Evolutionary conservation across 2,113 vertebrate genomes (phyloP), one percentile per base, ranked within the genome.

Genomic region (Varanus salvator): DNA sequence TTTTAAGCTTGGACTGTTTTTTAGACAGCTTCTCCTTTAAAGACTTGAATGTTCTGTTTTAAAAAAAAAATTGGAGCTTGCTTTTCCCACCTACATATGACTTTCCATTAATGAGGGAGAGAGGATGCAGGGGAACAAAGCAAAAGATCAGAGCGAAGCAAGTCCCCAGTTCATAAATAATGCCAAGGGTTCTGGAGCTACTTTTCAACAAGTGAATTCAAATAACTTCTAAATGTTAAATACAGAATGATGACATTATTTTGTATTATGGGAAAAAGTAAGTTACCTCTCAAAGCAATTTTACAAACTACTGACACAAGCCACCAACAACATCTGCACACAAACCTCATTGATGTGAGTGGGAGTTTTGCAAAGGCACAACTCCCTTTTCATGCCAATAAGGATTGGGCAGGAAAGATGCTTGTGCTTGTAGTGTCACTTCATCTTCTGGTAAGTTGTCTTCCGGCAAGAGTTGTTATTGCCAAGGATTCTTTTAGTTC

Each of bases 1-100:
- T 98, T 98, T 98, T 97, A 98, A 97, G 98, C 97, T 97, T 97
- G 95, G 97, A 98, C 98, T 98, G 97, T 98, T 90, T 78, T 90
- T 97, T 96, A 97, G 97, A 98, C 97, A 97, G 97, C 97, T 96
- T 98, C 95, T 98, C 97, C 98, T 98, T 97, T 98, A 97, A 98
- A 98, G 98, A 99, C 98, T 99, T 99, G 98, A 99, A 99, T 98
- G 98, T 98, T 98, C 95, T 95, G 97, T 97, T 98, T 95, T 97
- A 97, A 97, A 96, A 27, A 64, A 66, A 15, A 83, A 89, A 97
- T 96, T 96, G 97, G 97, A 98, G 97, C 98, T 98, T 98, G 97
- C 96, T 98, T 98, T 98, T 97, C 97, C 97, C 98, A 98, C 98
- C 97, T 97, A 94, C 96, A 95, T 97, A 93, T 96, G 91, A 89